These are phyloP conservation scores for Pelodiscus sinensis DNA, from an alignment of 2,113 vertebrate genomes.

Conservation along the genomic window DNA sequence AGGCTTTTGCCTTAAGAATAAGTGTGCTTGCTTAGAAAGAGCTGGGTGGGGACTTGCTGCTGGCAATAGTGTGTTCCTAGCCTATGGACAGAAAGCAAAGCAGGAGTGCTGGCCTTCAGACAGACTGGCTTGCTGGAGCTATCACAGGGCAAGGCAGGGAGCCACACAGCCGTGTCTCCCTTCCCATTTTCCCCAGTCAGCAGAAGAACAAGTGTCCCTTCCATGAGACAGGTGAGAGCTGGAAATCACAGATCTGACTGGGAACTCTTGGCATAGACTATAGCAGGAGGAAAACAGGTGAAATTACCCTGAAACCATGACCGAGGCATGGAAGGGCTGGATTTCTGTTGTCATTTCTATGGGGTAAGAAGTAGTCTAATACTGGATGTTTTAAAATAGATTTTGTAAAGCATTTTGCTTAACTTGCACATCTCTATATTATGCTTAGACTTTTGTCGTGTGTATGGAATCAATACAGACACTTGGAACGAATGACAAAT, in stretches of 20 bases:
- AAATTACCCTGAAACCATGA: not conserved
- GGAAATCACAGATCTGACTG: no score
- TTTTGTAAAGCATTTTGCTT: not conserved
- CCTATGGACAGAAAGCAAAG: not conserved
- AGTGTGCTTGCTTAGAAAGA: not conserved
- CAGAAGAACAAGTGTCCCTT: not conserved
- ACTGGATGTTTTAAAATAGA: not conserved
- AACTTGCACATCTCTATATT: not conserved
- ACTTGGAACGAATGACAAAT: not conserved
- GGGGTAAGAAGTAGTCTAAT: not conserved
- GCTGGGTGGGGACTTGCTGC: not conserved
- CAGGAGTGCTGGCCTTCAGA: not conserved
- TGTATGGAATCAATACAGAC: not conserved
- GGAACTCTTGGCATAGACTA: no score
- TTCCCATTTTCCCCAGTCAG: not conserved
- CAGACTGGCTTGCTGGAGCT: not conserved
- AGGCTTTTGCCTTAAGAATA: not conserved
- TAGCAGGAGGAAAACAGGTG: not conserved
- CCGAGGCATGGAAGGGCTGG: not conserved
- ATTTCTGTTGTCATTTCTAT: not conserved
- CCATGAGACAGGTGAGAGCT: not conserved
- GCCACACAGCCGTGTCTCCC: not conserved
- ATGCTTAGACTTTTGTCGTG: not conserved
- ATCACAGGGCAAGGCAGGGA: not conserved
- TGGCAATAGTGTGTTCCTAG: not conserved